These are phyloP conservation scores for Acromyrmex charruanus DNA, from an alignment of 1,140 invertebrate genomes.

Conservation along the genomic window DNA sequence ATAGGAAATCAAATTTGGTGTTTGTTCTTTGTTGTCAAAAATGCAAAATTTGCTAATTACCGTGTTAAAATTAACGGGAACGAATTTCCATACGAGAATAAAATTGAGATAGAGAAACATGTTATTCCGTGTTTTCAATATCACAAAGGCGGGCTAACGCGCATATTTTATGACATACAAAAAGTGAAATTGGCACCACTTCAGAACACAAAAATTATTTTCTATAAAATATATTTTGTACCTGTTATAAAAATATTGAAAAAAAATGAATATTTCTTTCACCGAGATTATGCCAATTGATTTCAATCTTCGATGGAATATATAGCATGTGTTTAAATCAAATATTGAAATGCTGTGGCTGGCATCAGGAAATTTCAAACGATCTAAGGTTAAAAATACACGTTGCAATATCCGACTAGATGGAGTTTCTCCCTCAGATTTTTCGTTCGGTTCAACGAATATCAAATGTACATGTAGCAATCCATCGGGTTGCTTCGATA, in stretches of 20 bases:
- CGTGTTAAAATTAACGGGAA: neutral
- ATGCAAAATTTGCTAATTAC: neutral
- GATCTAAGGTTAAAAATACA: conserved; percentile 51
- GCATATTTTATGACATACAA: neutral
- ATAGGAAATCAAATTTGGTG: neutral
- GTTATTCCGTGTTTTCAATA: neutral
- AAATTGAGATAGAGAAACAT: neutral
- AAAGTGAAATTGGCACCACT: neutral
- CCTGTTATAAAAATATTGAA: neutral
- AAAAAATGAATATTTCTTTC: neutral
- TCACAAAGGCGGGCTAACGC: neutral
- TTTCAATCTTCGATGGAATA: neutral
- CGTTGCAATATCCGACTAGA: neutral
- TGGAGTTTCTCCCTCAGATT: conserved; percentile 19
- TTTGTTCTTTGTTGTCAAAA: neutral
- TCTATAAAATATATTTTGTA: neutral
- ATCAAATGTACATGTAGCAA: conserved; percentile 27
- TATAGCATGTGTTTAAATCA: conserved; percentile 25
- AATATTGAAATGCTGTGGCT: neutral
- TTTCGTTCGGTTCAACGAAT: neutral
- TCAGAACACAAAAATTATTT: neutral
- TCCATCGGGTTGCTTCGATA: conserved; percentile 16
- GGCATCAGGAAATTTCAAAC: neutral
- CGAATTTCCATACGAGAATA: neutral
- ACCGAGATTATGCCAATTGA: neutral